Base-by-base conservation (phyloP, 2,113 vertebrate genomes). In the Brachyhypopomus gauderio region DNA sequence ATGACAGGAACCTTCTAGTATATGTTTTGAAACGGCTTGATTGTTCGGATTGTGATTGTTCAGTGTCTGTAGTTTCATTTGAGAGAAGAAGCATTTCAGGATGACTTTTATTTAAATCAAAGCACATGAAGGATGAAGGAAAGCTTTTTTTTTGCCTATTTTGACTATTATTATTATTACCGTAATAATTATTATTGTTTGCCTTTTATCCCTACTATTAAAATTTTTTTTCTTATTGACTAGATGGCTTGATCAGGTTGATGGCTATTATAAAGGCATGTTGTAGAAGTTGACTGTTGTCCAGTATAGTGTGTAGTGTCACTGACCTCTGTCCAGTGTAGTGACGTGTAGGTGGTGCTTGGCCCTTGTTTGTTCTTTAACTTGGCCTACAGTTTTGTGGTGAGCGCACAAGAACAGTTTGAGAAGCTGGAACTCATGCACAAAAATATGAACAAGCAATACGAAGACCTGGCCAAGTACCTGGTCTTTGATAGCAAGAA, bases 401-500 rank as follows among this genome's bases (percentile, higher is more conserved):
- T 78, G 71, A 87, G 62, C 0, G 94, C 95, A 0, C 86, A 89
- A 30, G 95, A 96, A 19, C 92, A 94, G 63, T 93, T 92, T 55
- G 93, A 94, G 79, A 96, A 94, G 85, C 89, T 97, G 77, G 87
- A 91, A 36, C 80, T 95, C 89, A 92, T 96, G 94, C 92, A 94
- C 30, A 93, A 92, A 12, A 94, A 95, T 84, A 95, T 95, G 95
- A 94, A 96, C 84, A 94, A 90, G 16, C 91, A 95, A 19, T 96
- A 90, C 19, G 78, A 3, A 5, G 94, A 95, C 36, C 76, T 96
- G 76, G 94, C 94, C 11, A 84, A 88, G 0, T 94, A 91, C 83
- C 96, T 94, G 87, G 90, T 97, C 59, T 96, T 96, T 84, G 90
- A 95, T 84, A 89, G 93, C 1, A 94, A 89, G 79, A 96, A 96